These are phyloP conservation scores for Catotricha subobsoleta DNA, from an alignment of 2,888 invertebrate genomes.

Conservation along the genomic window DNA sequence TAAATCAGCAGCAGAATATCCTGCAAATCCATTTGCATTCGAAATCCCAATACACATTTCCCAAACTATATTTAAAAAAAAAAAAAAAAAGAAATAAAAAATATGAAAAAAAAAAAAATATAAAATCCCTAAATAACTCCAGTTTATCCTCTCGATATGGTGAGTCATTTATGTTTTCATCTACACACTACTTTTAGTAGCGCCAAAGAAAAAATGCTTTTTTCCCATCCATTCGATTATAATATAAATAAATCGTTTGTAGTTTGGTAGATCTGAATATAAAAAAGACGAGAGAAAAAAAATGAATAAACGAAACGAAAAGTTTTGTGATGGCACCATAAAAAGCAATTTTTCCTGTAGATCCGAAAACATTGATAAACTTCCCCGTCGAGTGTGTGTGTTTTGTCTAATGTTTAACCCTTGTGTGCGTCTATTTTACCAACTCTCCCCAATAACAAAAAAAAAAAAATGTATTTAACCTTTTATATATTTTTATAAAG, in stretches of 20 bases:
- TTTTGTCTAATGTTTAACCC: slow-evolving; percentile 81
- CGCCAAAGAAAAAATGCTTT: no score
- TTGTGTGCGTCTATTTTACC: slow-evolving; percentile 58
- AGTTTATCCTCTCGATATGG: background rate
- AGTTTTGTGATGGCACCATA: no score
- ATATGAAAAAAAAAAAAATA: background rate
- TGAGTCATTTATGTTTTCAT: background rate
- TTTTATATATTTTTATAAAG: no score
- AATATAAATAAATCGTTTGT: no score
- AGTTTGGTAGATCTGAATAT: no score
- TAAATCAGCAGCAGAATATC: background rate
- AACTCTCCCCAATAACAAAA: no score
- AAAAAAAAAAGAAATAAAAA: background rate
- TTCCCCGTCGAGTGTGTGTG: slow-evolving; percentile 48
- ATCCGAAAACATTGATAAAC: background rate
- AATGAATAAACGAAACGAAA: no score
- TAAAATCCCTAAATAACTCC: background rate
- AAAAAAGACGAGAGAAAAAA: no score
- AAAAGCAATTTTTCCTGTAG: no score
- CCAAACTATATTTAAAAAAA: background rate
- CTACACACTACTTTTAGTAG: no score
- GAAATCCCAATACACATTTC: background rate
- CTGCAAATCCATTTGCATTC: background rate
- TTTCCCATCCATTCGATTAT: no score
- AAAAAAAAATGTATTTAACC: no score